A percentile compares a stretch with the other conserved stretches of the same genome.
phyloP scores from a whole-genome alignment of 2,888 invertebrate species.

The Mesoligia furuncula region DNA sequence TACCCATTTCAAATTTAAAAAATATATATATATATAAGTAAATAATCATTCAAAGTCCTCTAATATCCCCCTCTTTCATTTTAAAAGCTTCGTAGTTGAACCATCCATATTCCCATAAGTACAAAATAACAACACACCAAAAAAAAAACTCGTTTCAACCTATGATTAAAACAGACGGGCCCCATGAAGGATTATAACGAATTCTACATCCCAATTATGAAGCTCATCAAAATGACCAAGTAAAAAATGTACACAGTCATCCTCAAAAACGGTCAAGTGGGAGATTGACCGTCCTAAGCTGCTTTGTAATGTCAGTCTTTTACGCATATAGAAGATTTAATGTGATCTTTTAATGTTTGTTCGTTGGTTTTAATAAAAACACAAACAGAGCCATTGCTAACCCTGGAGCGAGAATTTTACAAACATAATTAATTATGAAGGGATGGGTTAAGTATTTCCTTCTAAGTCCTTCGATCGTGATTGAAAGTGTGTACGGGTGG shows the following conservation, averaged over 20 bases:
- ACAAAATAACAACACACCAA: neutral
- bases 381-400: neutral
- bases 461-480: too few relatives aligned
- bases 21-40: too few relatives aligned
- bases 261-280: constrained; percentile 48
- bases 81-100: neutral
- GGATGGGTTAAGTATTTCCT: too few relatives aligned
- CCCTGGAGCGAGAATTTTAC: too few relatives aligned
- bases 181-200: constrained; percentile 52
- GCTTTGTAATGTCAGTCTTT: constrained; percentile 3
- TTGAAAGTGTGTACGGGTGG: too few relatives aligned
- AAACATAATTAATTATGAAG: too few relatives aligned
- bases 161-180: constrained; percentile 46
- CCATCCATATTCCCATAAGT: too few relatives aligned
- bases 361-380: neutral
- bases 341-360: constrained; percentile 1
- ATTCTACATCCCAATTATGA: constrained; percentile 57
- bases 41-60: neutral
- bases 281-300: constrained; percentile 1
- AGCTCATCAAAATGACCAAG: constrained; percentile 44
- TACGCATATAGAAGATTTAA: neutral
- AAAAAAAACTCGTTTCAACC: constrained; percentile 26
- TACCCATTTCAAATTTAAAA: too few relatives aligned
- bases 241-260: constrained; percentile 63
- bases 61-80: neutral